Evolutionary conservation across 1,140 invertebrate genomes (phyloP).

Genomic region (Amphibalanus amphitrite): DNA sequence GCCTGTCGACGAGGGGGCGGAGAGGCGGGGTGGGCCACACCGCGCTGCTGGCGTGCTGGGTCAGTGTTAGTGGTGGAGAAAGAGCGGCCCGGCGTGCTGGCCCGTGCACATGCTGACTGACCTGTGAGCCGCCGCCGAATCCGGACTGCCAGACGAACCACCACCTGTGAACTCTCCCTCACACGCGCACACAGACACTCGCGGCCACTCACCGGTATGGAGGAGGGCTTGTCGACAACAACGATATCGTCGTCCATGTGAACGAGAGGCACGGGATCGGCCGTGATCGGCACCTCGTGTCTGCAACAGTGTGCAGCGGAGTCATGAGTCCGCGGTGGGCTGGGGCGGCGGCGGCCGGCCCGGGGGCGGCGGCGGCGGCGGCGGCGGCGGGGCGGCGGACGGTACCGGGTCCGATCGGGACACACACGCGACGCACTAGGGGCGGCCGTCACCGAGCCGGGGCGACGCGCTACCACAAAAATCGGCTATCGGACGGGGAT

Average conservation of each 20-base stretch:
- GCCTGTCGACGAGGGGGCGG: too few species aligned
- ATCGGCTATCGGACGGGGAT: background rate
- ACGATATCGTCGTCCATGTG: slow-evolving; percentile 94
- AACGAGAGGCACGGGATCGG: slow-evolving; percentile 82
- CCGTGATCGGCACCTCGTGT: slow-evolving; percentile 94
- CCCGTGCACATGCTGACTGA: background rate
- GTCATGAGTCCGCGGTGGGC: background rate
- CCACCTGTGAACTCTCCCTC: background rate
- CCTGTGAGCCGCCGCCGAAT: background rate
- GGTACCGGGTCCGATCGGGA: background rate
- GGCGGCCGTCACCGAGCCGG: too few species aligned
- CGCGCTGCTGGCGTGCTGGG: background rate
- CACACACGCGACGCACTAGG: too few species aligned
- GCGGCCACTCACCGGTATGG: slow-evolving; percentile 61
- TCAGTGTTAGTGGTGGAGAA: background rate
- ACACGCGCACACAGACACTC: too few species aligned
- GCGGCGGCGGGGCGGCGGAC: too few species aligned
- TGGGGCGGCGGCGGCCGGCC: too few species aligned
- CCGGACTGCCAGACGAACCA: background rate
- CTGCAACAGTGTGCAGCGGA: slow-evolving; percentile 40
- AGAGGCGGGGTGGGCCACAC: too few species aligned
- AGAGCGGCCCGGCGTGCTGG: background rate
- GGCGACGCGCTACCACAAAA: background rate
- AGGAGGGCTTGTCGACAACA: slow-evolving; percentile 98
- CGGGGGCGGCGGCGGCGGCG: too few species aligned